Conservation (phyloP, 2,113 vertebrate genomes). For the Mola mola region DNA sequence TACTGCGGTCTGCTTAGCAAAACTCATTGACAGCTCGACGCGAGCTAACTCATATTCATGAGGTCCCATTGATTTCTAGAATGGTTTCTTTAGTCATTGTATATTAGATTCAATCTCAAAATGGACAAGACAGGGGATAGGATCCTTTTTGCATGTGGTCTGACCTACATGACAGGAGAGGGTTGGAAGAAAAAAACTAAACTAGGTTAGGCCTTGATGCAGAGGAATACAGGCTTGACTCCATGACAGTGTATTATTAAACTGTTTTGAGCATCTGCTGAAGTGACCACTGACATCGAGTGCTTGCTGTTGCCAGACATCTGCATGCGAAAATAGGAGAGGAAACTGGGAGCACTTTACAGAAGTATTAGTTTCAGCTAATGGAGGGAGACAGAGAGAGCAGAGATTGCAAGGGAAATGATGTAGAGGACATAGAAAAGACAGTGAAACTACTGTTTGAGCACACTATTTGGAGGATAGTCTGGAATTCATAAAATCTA, state of each 20-base stretch:
- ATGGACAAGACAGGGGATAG: constrained; percentile 44
- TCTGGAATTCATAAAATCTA: too few relatives aligned
- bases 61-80: constrained; percentile 41
- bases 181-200: constrained; percentile 21
- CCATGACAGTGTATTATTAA: constrained; percentile 65
- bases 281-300: constrained; percentile 57
- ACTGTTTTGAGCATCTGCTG: constrained; percentile 50
- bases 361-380: constrained; percentile 23
- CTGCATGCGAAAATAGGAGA: constrained; percentile 29
- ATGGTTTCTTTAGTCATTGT: constrained; percentile 9
- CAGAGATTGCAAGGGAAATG: neutral
- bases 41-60: constrained; percentile 51
- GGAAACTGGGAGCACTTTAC: constrained; percentile 16
- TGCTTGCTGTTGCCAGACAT: constrained; percentile 37
- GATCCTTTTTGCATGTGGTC: constrained; percentile 43
- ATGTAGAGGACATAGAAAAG: constrained; percentile 1
- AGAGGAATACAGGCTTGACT: constrained; percentile 36
- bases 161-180: constrained; percentile 65
- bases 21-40: constrained; percentile 62
- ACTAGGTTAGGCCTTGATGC: constrained; percentile 60
- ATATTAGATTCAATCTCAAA: constrained; percentile 31
- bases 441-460: neutral
- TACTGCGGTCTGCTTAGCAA: constrained; percentile 56
- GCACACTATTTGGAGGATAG: too few relatives aligned
- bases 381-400: neutral